Evolutionary conservation across 2,888 invertebrate species (phyloP), one percentile per base, ranked within the genome.

Genomic region (Ectemnius continuus): DNA sequence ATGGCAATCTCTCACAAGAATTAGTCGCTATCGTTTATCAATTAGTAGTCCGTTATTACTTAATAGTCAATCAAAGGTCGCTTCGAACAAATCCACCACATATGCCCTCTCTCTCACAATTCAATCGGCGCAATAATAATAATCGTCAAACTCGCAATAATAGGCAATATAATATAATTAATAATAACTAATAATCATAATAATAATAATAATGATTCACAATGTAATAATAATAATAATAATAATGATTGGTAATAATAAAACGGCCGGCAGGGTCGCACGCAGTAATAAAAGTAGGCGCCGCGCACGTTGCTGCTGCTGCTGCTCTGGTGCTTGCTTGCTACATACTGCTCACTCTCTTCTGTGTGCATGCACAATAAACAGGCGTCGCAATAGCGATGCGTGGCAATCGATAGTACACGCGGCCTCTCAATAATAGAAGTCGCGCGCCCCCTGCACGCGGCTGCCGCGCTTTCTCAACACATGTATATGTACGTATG

Each of bases 1-100:
- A 89, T 90, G 89, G 89, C 89, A 89, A 90, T 89, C 88, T 90
- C 89, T 90, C 89, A 89, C 89, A 89, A 90, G 88, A 89, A 89
- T 89, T 89, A 89, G 85, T 89, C 88, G 84, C 89, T 89, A 89
- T 89, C 88, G 84, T 89, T 36, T 89, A 88, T 89, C 87, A 88
- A 87, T 89, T 89, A 89, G 87, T 89, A 87, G 36, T 88, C 88
- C 84, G 84, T 86, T 89, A 88, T 88, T 88, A 88, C 87, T 85
- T 87, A 88, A 87, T 89, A 89, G 84, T 88, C 86, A 87, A 88
- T 88, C 84, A 85, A 84, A 82, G 80, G 74, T 86, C 85, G 85
- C 84, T 79, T 16, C 80, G 81, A 86, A 84, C 84, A 82, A 81
- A 85, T 85, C 52, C 36, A 36, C 83, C 83, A 81, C 84, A 84